phyloP scores from a whole-genome alignment of 2,888 invertebrate genomes.

The Acronicta psi region DNA sequence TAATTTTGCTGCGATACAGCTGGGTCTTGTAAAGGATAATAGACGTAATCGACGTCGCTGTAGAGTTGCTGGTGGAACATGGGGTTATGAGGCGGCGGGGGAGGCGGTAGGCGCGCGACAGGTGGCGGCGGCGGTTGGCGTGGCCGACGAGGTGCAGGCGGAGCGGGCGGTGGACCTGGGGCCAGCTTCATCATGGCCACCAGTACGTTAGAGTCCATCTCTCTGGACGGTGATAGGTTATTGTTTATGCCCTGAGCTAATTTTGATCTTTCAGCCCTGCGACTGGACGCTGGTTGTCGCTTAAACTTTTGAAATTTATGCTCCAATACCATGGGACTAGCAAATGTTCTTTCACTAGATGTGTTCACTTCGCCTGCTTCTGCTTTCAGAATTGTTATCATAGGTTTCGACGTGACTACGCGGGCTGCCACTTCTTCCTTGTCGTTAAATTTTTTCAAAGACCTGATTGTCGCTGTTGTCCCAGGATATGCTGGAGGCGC shows the following conservation, averaged over 20 bases:
- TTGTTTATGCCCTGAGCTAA: conserved; percentile 84
- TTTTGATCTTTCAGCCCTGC: conserved; percentile 90
- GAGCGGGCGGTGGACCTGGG: conserved; percentile 82
- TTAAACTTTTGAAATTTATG: conserved; percentile 86
- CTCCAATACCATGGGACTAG: conserved; percentile 85
- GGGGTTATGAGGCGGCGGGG: conserved; percentile 94
- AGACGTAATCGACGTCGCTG: conserved; percentile 97
- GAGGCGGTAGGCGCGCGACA: conserved; percentile 90
- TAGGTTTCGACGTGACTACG: conserved; percentile 93
- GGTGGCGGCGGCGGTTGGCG: conserved; percentile 92
- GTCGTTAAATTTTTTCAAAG: conserved; percentile 68
- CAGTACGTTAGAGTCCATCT: conserved; percentile 87
- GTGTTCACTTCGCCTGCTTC: conserved; percentile 92
- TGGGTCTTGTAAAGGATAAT: conserved; percentile 96
- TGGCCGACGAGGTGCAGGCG: conserved; percentile 83
- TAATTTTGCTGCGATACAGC: conserved; percentile 97
- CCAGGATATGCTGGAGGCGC: conserved; percentile 92
- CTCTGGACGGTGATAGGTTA: conserved; percentile 84
- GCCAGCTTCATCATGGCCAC: conserved; percentile 90
- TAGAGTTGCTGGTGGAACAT: conserved; percentile 96
- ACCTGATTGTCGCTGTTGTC: conserved; percentile 56
- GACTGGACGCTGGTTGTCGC: conserved; percentile 87
- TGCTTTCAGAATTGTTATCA: conserved; percentile 93
- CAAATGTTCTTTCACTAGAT: conserved; percentile 88
- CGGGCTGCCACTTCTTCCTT: conserved; percentile 93